Base-by-base conservation (phyloP, 2,888 invertebrate species). In the Drosophila ustulata region DNA sequence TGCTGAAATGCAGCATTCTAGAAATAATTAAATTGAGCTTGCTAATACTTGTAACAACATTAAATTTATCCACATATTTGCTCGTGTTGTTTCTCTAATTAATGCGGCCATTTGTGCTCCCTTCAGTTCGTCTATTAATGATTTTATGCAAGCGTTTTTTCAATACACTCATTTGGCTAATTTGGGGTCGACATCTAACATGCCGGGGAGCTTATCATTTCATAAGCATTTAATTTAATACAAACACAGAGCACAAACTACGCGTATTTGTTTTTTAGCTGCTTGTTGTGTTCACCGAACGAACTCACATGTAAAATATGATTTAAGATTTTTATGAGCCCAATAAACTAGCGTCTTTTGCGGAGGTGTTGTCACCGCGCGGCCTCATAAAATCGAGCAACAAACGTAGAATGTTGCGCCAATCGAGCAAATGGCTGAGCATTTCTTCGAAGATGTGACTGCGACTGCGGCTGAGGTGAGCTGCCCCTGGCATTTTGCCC, bases 401-500 rank as follows among this genome's bases (percentile, higher is more conserved):
- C 41, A 25, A 63, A 56, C 55, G 47, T 26, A 23, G 32, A 62
- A 63, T 77, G 71, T 76, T 80, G 79, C 77, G 77, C 71, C 78
- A 72, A 78, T 69, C 68, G 70, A 66, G 56, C 56, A 67, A 75
- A 75, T 70, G 50, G 64, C 32, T 55, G 45, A 23, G 57, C 52
- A 49, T 58, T 47, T 18, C 18, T 28, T 46, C 23, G 4, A 67
- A 62, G 62, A 56, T 51, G 49, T 30, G 18, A 28, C 18, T 2
- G 18, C 7, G 4, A 9, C n/a, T 45, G 32, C 1, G 32, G 53
- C 4, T 45, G 62, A 68, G 74, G 62, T 71, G 47, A 59, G 57
- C 62, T 69, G 53, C 51, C 64, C 32, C 72, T 79, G 82, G 81
- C 84, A 79, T 32, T 32, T 57, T 84, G 82, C 82, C 66, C 74